Base-by-base conservation (phyloP, 1,140 invertebrate species). In the Amphibalanus amphitrite region DNA sequence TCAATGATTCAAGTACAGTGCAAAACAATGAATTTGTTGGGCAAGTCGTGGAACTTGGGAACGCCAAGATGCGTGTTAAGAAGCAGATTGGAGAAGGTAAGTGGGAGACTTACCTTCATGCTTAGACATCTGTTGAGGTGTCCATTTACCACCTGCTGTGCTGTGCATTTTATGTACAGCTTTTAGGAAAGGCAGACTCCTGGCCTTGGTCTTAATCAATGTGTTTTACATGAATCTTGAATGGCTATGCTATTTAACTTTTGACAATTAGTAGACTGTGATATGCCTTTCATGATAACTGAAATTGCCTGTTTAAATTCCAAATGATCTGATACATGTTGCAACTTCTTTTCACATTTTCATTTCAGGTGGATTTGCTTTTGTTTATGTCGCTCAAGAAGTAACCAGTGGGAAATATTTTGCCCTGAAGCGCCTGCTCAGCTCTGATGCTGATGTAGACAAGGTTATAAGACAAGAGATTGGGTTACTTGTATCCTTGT, bases 21-120 rank as follows among this genome's bases (percentile, higher is more conserved):
- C 87, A 79, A 86, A 85, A 76, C 80, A 77, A 93, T 83, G 90
- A 92, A 80, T 94, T 93, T 81, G 89, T 96, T 73, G 93, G 93
- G 40, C 91, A 95, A 82, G 83, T 86, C 75, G 85, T 97, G 69
- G 92, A 96, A 83, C 86, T 97, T 75, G 91, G 88, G 75, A 89
- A 88, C 79, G 88, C 92, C 78, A 94, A 92, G 83, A 82, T 96
- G 72, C 85, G 90, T 79, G 90, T 95, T 69, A 93, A 89, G 81
- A 88, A 87, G 83, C 88, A 95, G 76, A 91, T 96, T 75, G 93
- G 93, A 69, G 93, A 96, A 90, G 93, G 94, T 95, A 83, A 81
- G 82, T n/a, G 1, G 68, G 20, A 47, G 29, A 69, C 29, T 26
- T 29, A 47, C 38, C n/a, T 59, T 26, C 33, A 13, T n/a, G n/a